These are phyloP conservation scores for Phyllostomus discolor DNA, from an alignment of 2,113 vertebrate genomes.

Conservation along the genomic window DNA sequence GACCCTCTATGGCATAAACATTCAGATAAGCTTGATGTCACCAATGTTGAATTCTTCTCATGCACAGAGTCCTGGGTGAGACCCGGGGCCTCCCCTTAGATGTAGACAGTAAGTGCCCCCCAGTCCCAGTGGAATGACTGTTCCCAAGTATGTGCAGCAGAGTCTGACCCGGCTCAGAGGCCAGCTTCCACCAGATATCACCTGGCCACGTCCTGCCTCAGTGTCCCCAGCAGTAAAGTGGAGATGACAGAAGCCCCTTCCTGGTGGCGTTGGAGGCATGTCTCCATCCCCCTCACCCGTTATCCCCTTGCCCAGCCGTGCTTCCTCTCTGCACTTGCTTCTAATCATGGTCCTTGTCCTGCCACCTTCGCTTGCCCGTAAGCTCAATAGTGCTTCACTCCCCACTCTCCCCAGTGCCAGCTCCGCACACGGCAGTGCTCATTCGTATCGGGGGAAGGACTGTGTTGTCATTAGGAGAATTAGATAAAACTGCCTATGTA, in stretches of 20 bases:
- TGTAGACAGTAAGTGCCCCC: background rate
- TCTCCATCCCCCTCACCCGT: no score
- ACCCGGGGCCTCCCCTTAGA: background rate
- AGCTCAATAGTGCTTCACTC: background rate
- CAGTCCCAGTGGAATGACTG: background rate
- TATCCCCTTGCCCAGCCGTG: background rate
- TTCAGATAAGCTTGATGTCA: background rate
- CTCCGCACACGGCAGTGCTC: background rate
- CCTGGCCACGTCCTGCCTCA: background rate
- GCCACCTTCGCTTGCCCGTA: background rate
- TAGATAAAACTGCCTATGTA: background rate
- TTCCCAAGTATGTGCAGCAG: background rate
- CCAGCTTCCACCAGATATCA: background rate
- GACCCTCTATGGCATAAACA: background rate
- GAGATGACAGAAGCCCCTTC: background rate
- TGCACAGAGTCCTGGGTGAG: background rate
- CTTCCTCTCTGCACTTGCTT: background rate
- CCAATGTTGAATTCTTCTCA: background rate
- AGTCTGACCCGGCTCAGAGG: background rate
- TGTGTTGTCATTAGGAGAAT: background rate
- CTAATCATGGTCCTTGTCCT: background rate
- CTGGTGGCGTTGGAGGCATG: background rate
- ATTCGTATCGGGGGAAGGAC: background rate
- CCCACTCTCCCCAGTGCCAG: background rate
- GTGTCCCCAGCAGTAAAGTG: background rate